These are phyloP conservation scores for Micromesistius poutassou DNA, from an alignment of 2,797 vertebrate species.

Conservation along the genomic window DNA sequence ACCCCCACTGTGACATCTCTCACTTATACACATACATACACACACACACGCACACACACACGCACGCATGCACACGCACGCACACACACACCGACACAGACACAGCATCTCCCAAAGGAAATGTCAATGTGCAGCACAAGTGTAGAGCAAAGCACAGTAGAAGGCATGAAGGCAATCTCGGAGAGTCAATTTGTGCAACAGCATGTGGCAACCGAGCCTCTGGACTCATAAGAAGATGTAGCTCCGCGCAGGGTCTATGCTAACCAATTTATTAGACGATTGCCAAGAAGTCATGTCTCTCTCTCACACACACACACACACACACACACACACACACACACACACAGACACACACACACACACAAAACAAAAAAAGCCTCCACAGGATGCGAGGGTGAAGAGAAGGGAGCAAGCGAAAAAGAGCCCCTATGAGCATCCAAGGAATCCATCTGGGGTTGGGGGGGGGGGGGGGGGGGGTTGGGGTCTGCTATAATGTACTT, in stretches of 20 bases:
- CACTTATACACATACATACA: background rate
- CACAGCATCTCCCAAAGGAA: slow-evolving; percentile 4
- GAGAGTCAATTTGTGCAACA: slow-evolving; percentile 38
- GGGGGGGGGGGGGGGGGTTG: background rate
- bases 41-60: background rate
- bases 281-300: background rate
- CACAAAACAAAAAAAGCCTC: background rate
- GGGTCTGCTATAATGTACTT: slow-evolving; percentile 32
- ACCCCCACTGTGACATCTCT: no score
- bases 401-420: background rate
- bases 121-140: slow-evolving; percentile 14
- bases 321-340: background rate
- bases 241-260: slow-evolving; percentile 48
- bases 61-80: background rate
- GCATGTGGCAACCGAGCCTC: slow-evolving; percentile 36
- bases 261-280: slow-evolving; percentile 34
- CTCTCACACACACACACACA: background rate
- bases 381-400: background rate
- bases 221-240: slow-evolving; percentile 40
- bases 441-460: background rate
- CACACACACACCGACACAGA: background rate
- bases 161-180: slow-evolving; percentile 16
- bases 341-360: background rate
- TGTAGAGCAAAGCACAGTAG: slow-evolving; percentile 5
- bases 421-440: background rate